Base-by-base conservation (phyloP, 1,140 invertebrate genomes). In the Melanaphis sacchari region DNA sequence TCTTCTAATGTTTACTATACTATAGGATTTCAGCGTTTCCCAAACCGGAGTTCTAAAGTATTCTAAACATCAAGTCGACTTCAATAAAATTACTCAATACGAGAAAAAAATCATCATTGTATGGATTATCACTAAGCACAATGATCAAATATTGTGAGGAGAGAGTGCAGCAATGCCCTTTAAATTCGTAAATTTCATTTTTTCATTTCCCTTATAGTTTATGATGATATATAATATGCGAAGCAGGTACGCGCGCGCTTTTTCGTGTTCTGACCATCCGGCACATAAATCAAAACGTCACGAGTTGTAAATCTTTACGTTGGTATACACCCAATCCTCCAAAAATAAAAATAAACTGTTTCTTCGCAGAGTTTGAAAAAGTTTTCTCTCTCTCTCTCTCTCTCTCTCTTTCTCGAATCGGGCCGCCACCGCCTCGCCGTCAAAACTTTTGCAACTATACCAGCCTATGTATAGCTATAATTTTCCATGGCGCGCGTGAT, bases 161-260 rank as follows among this genome's bases (percentile, higher is more conserved):
- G n/a, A 15, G 15, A 18, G 59, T n/a, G 59, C 59, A 31, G 59
- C n/a, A n/a, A n/a, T 15, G 11, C 31, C 59, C n/a, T 76, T 31
- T 76, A n/a, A 76, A 76, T 76, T 76, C n/a, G n/a, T 76, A 76
- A 76, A 76, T 76, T 76, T n/a, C n/a, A 76, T 76, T 76, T 76
- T 76, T n/a, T n/a, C 15, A 76, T 76, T 76, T 76, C 59, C 59
- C 59, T 11, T n/a, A n/a, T 6, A n/a, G 59, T n/a, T 76, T n/a
- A 76, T 76, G 59, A n/a, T 21, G 59, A 76, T 76, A 76, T 76
- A 76, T 52, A 24, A 24, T n/a, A 76, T 85, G 22, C 84, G 31
- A 85, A 85, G 24, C 84, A 85, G 84, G 84, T 85, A 85, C 41
- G 41, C 84, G 41, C 40, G 26, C 82, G 59, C 31, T n/a, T 76